phyloP scores from a whole-genome alignment of 1,140 invertebrate species.

The Tetramorium alpestre region DNA sequence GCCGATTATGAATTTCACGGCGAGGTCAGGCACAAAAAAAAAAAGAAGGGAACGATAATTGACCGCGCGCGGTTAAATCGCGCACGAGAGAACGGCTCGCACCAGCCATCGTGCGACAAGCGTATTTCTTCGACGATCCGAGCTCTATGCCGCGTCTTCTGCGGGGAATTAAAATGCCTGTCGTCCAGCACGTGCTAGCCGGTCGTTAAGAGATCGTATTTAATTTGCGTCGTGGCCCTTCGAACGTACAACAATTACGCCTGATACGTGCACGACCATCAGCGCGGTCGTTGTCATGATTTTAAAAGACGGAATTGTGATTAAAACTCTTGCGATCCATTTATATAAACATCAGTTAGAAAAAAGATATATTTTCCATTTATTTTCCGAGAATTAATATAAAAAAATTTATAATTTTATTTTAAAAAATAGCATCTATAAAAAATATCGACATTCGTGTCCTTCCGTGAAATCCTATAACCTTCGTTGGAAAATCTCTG shows the following conservation, averaged over 20 bases:
- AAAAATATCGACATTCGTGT: too few species aligned
- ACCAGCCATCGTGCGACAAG: conserved; percentile 51
- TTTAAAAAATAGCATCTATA: too few species aligned
- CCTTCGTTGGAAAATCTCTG: too few species aligned
- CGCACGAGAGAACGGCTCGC: background rate
- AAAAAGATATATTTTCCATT: background rate
- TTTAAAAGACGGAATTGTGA: background rate
- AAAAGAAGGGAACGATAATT: conserved; percentile 19
- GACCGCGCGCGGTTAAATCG: conserved; percentile 41
- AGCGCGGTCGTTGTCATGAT: background rate
- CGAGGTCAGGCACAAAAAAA: conserved; percentile 21
- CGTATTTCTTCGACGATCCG: conserved; percentile 65
- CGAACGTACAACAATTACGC: conserved; percentile 50
- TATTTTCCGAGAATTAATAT: background rate
- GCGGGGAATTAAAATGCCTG: conserved; percentile 60
- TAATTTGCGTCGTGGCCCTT: conserved; percentile 41
- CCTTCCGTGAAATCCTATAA: too few species aligned
- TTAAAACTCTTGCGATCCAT: background rate
- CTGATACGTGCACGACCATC: background rate
- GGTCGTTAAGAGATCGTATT: conserved; percentile 60
- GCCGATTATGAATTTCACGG: conserved; percentile 36
- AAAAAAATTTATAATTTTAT: too few species aligned
- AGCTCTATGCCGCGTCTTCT: conserved; percentile 17
- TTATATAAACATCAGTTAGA: too few species aligned
- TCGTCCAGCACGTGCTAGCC: conserved; percentile 67